Base-by-base conservation (phyloP, 2,797 vertebrate genomes). In the Betta splendens region DNA sequence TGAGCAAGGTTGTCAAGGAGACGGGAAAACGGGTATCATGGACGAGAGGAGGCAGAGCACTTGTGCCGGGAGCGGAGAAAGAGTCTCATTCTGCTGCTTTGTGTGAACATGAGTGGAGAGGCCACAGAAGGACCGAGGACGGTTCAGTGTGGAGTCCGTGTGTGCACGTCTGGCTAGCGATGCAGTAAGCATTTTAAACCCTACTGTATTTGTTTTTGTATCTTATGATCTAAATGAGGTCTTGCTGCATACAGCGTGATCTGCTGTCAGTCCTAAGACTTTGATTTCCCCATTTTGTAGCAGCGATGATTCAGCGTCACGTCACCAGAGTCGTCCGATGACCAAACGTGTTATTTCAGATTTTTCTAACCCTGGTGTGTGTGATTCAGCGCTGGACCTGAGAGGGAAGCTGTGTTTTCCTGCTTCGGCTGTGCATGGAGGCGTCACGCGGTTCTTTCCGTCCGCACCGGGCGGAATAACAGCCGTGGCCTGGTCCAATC, bases 1-100 rank as follows among this genome's bases (percentile, higher is more conserved):
- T 69, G 65, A 84, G 58, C 54, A 46, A 51, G 47, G 64, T 84
- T 75, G 69, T 80, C 75, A 81, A 56, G 76, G 75, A 65, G 68
- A 79, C 52, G n/a, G 65, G 56, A 29, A 58, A 67, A 77, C 63
- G 38, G 17, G 54, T 61, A 58, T 50, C 37, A 33, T 77, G 68
- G 63, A 46, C 67, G 68, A 63, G 52, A 46, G 28, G 49, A 69
- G 52, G 40, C 7, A 29, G 28, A 22, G 48, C 29, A 33, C 25
- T 64, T 7, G 7, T 42, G 20, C 28, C 3, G 10, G 55, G 28
- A 65, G 59, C 39, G 64, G 37, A 39, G 22, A 26, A 25, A 60
- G 42, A 33, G 12, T 46, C 23, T 38, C 49, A 48, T 53, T 13
- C 31, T 44, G 1, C 59, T 37, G 44, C 17, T 54, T 72, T 36